Evolutionary conservation across 2,888 invertebrate species (phyloP).

Genomic region (Diaphora mendica): DNA sequence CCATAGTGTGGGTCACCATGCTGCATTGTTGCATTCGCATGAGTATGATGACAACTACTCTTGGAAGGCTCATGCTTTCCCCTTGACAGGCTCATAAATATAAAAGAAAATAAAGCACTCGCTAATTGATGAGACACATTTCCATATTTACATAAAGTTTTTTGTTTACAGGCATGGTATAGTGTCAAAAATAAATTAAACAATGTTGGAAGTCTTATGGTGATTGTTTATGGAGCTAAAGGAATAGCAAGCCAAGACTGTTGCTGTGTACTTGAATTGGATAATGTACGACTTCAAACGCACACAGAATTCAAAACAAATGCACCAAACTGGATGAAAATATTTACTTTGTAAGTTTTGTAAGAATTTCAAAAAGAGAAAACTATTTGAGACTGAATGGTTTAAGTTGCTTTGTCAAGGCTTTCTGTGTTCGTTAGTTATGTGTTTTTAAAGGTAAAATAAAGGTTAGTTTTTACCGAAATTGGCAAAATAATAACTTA

Average conservation of each 20-base stretch:
- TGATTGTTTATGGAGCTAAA: conserved; percentile 93
- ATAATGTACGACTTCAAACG: conserved; percentile 96
- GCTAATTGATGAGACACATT: too few relatives aligned
- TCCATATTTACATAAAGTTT: not conserved
- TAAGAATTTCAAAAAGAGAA: not conserved
- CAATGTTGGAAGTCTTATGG: conserved; percentile 95
- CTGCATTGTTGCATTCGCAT: too few relatives aligned
- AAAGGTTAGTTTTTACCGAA: not conserved
- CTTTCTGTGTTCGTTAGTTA: not conserved
- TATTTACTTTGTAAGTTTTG: conserved; percentile 95
- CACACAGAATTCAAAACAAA: conserved; percentile 98
- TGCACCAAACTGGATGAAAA: conserved; percentile 98
- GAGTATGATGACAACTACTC: too few relatives aligned
- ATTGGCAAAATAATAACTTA: not conserved
- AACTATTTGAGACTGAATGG: not conserved
- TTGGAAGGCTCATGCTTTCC: too few relatives aligned
- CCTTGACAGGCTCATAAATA: too few relatives aligned
- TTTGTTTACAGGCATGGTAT: conserved; percentile 80
- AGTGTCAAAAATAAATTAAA: conserved; percentile 64
- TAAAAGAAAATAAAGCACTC: too few relatives aligned
- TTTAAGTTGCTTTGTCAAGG: not conserved
- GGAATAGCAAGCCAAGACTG: conserved; percentile 96
- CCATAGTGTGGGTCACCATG: too few relatives aligned
- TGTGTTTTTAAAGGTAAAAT: not conserved
- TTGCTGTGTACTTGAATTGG: conserved; percentile 96